These are phyloP conservation scores for Anseranas semipalmata DNA, from an alignment of 2,113 vertebrate genomes.

Conservation along the genomic window DNA sequence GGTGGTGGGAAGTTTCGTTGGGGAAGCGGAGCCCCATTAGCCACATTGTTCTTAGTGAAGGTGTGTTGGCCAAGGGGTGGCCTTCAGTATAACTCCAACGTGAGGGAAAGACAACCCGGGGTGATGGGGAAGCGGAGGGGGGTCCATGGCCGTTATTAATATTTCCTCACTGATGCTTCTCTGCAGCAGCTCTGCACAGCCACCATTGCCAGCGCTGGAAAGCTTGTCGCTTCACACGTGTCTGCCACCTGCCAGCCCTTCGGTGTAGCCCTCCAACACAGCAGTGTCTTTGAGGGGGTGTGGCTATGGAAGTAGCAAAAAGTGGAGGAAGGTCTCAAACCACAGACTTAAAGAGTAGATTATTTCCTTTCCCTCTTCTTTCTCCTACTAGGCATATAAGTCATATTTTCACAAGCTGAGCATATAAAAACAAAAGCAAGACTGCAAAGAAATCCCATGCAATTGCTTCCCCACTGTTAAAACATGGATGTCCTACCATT, in stretches of 20 bases:
- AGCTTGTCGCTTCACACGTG: not conserved
- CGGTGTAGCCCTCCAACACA: rapidly evolving
- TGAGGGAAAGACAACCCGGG: not conserved
- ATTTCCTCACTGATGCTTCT: not conserved
- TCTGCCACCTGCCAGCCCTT: not conserved
- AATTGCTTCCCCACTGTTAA: not conserved
- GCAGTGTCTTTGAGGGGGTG: not conserved
- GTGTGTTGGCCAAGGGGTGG: too few species aligned
- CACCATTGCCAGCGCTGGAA: not conserved
- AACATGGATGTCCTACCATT: not conserved
- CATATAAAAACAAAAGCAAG: not conserved
- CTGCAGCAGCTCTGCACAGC: not conserved
- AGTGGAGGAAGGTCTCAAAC: not conserved
- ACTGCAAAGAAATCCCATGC: not conserved
- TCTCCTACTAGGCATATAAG: not conserved
- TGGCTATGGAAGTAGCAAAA: not conserved
- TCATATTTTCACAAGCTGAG: not conserved
- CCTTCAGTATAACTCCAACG: not conserved
- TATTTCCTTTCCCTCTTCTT: not conserved
- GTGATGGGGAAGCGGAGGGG: not conserved
- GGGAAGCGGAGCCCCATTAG: rapidly evolving
- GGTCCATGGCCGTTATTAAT: not conserved
- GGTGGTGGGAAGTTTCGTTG: not conserved
- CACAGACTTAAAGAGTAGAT: not conserved
- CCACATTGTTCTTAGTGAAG: rapidly evolving